Evolutionary conservation across 2,113 vertebrate species (phyloP).

Genomic region (Bos indicus): DNA sequence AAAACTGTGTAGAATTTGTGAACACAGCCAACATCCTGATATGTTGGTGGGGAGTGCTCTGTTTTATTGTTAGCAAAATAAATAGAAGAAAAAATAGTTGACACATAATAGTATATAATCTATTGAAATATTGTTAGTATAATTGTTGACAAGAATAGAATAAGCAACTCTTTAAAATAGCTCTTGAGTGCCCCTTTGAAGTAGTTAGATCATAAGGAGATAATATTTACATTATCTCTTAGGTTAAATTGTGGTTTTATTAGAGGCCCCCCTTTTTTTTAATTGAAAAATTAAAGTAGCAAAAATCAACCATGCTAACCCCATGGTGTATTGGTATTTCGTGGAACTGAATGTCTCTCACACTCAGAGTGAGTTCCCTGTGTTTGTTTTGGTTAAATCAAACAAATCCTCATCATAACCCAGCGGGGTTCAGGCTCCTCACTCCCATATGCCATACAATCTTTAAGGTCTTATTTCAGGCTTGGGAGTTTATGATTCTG

Average conservation of each 20-base stretch:
- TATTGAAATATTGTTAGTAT: neutral
- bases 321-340: neutral
- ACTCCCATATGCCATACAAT: neutral
- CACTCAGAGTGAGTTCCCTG: neutral
- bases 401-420: neutral
- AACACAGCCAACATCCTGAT: neutral
- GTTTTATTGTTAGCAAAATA: slow-evolving; percentile 24
- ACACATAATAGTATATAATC: neutral
- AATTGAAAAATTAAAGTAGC: neutral
- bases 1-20: neutral
- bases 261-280: neutral
- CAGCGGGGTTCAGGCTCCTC: neutral
- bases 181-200: neutral
- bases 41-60: neutral
- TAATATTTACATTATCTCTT: neutral
- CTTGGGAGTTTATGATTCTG: neutral
- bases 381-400: neutral
- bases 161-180: neutral
- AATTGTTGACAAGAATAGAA: slow-evolving; percentile 5
- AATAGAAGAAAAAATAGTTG: neutral
- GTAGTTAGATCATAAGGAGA: neutral
- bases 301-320: neutral
- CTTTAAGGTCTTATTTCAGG: neutral
- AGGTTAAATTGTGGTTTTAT: neutral
- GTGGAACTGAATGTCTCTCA: neutral